These are phyloP conservation scores for Gallinago jamesoni DNA, from an alignment of 2,113 vertebrate species.

Conservation along the genomic window DNA sequence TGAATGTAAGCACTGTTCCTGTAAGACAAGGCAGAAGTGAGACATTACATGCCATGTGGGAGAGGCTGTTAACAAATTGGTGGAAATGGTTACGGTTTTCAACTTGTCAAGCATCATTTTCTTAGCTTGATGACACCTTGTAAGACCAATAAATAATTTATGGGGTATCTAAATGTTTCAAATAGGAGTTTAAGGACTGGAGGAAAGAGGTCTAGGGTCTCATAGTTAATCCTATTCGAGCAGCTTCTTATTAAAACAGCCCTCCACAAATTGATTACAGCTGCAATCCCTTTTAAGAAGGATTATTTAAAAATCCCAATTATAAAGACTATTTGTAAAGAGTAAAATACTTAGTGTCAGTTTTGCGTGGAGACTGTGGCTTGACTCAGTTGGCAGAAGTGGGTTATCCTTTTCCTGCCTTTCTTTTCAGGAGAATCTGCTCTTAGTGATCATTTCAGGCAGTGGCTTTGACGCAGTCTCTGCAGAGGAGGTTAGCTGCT, in stretches of 20 bases:
- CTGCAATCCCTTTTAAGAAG: constrained; percentile 75
- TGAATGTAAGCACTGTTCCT: constrained; percentile 18
- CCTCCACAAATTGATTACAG: constrained; percentile 74
- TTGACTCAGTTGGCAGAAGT: constrained; percentile 43
- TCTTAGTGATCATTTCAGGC: background rate
- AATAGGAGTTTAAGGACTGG: constrained; percentile 64
- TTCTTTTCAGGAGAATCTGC: constrained; percentile 40
- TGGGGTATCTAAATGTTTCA: constrained; percentile 61
- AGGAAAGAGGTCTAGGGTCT: constrained; percentile 63
- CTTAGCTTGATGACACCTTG: constrained; percentile 50
- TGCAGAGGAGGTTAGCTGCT: background rate
- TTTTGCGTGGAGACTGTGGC: constrained; percentile 38
- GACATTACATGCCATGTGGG: constrained; percentile 54
- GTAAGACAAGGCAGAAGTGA: constrained; percentile 42
- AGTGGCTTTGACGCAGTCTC: background rate
- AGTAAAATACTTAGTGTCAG: constrained; percentile 67
- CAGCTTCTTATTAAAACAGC: constrained; percentile 72
- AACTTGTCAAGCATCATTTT: constrained; percentile 62
- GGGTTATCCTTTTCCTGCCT: constrained; percentile 62
- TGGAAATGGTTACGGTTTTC: constrained; percentile 64
- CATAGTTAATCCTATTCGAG: constrained; percentile 65
- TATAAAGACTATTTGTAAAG: constrained; percentile 73
- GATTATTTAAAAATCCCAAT: constrained; percentile 77
- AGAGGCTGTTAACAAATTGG: constrained; percentile 68
- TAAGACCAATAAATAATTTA: constrained; percentile 66